These are phyloP conservation scores for Drosophila teissieri DNA, from an alignment of 1,140 invertebrate genomes.

Conservation along the genomic window DNA sequence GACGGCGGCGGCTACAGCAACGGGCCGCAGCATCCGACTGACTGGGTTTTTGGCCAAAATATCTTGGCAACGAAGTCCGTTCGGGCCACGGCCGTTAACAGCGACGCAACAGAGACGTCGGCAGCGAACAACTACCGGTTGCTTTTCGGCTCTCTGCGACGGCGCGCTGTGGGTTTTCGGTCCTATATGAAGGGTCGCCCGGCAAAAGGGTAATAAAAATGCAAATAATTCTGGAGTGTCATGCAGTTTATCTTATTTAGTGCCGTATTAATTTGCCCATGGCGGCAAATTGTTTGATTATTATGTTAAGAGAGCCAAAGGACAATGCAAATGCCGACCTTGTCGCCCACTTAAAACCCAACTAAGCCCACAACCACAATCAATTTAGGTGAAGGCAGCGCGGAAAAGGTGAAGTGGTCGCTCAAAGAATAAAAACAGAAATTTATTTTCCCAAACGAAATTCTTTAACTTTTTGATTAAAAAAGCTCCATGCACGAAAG, in stretches of 20 bases:
- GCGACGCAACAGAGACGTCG: constrained; percentile 60
- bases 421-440: background rate
- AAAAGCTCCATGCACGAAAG: no score
- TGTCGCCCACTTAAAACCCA: constrained; percentile 22
- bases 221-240: constrained; percentile 65
- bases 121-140: constrained; percentile 72
- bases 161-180: constrained; percentile 26
- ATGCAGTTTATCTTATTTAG: constrained; percentile 79
- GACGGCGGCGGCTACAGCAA: constrained; percentile 57
- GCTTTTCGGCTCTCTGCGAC: constrained; percentile 55
- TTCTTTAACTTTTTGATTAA: background rate
- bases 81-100: constrained; percentile 50
- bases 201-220: constrained; percentile 57
- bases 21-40: constrained; percentile 73
- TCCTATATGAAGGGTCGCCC: background rate
- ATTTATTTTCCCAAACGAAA: background rate
- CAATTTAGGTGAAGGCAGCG: constrained; percentile 19
- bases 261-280: constrained; percentile 58
- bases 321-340: constrained; percentile 51
- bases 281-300: constrained; percentile 60
- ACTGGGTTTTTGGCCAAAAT: constrained; percentile 64
- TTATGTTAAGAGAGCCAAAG: constrained; percentile 40
- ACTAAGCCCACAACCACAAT: constrained; percentile 6
- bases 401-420: constrained; percentile 6
- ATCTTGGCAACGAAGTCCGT: constrained; percentile 30